These are phyloP conservation scores for Gandaritis pyraliata DNA, from an alignment of 2,888 invertebrate genomes.

Conservation along the genomic window DNA sequence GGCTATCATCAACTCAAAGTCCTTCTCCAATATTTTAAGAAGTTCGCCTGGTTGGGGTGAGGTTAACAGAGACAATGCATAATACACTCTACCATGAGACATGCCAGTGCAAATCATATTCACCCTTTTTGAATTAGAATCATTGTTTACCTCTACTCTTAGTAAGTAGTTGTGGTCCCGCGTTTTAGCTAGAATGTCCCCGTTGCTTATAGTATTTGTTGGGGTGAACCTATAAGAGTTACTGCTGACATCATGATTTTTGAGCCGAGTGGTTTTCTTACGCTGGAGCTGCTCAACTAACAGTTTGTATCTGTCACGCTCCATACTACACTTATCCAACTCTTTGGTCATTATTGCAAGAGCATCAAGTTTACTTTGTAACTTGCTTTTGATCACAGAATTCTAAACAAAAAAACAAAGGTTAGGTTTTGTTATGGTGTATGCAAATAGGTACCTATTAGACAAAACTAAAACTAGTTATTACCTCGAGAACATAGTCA, in stretches of 20 bases:
- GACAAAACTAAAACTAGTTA: slow-evolving; percentile 34
- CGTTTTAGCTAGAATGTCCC: slow-evolving; percentile 84
- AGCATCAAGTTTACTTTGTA: slow-evolving; percentile 93
- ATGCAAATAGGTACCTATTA: neutral
- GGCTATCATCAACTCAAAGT: too few species aligned
- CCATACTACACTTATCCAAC: slow-evolving; percentile 90
- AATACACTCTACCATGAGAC: too few species aligned
- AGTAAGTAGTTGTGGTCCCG: slow-evolving; percentile 85
- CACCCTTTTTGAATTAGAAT: too few species aligned
- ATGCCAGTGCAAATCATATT: too few species aligned
- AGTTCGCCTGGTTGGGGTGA: too few species aligned
- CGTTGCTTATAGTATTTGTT: slow-evolving; percentile 79
- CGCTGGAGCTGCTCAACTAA: slow-evolving; percentile 91
- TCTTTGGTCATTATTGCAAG: slow-evolving; percentile 91
- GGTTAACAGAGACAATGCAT: too few species aligned
- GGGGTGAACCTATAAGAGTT: slow-evolving; percentile 64
- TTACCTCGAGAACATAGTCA: slow-evolving; percentile 77
- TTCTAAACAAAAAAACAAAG: slow-evolving; percentile 70
- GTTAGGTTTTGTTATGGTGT: neutral
- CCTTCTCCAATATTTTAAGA: too few species aligned
- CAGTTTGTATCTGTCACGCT: slow-evolving; percentile 91
- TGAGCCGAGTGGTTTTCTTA: slow-evolving; percentile 56
- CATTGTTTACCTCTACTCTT: slow-evolving; percentile 71
- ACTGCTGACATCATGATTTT: slow-evolving; percentile 51
- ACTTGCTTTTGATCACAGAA: slow-evolving; percentile 87